Conservation (phyloP, 2,888 invertebrate species). For the Meghimatium bilineatum region DNA sequence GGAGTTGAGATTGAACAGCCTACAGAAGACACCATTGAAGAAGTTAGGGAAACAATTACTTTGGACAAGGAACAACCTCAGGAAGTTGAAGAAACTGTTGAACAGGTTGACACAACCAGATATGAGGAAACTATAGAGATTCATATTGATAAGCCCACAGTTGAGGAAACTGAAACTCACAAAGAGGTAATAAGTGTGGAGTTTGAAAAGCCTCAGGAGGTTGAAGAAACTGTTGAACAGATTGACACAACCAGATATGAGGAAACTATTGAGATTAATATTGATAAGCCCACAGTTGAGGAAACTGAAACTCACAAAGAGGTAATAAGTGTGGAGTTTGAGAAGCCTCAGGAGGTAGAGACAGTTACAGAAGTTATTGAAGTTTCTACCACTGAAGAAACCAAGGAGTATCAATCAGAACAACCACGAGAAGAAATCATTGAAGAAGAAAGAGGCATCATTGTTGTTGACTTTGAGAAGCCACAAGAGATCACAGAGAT, state of each 20-base stretch:
- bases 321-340: conserved; percentile 49
- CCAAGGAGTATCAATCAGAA: conserved; percentile 36
- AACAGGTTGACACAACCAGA: too few species aligned
- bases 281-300: conserved; percentile 51
- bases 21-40: conserved; percentile 48
- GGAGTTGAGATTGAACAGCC: conserved; percentile 50
- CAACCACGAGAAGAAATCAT: conserved; percentile 54
- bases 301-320: conserved; percentile 50
- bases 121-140: conserved; percentile 34
- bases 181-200: conserved; percentile 48
- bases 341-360: conserved; percentile 53
- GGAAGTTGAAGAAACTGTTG: conserved; percentile 7
- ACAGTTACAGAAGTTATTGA: conserved; percentile 44
- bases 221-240: conserved; percentile 49
- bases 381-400: conserved; percentile 5
- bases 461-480: conserved; percentile 50
- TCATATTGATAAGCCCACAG: conserved; percentile 41
- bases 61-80: conserved; percentile 48
- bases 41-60: conserved; percentile 45
- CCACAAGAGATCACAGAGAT: conserved; percentile 50
- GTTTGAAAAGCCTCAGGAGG: conserved; percentile 49
- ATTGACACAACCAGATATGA: conserved; percentile 32
- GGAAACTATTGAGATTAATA: conserved; percentile 45
- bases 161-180: conserved; percentile 50
- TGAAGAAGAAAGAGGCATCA: conserved; percentile 56